Evolutionary conservation across 2,113 vertebrate genomes (phyloP), one percentile per base, ranked within the genome.

Genomic region (Manacus vitellinus): DNA sequence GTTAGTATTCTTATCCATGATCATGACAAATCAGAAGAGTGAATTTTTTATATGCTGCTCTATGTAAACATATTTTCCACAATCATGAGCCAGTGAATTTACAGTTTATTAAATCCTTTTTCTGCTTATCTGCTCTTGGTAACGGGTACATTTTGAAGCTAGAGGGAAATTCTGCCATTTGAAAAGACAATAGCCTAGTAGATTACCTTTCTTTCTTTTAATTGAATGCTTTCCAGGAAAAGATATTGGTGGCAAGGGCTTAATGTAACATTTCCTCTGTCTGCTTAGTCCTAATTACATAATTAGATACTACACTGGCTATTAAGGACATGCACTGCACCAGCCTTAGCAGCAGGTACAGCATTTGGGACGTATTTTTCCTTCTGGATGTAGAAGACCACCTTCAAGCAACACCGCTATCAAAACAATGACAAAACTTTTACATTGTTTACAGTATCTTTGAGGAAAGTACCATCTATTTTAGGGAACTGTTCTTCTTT

Each of bases 1-100:
- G 99, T 99, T 86, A 98, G 98, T 98, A 95, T 97, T 97, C 81
- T 37, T 92, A 87, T 47, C 88, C 81, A 44, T 74, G 30, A 33
- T 77, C 79, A 86, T 92, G 80, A 73, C 65, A 83, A 55, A 63
- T 82, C 52, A 92, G 67, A 91, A 95, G 79, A 95, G 80, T 33
- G 62, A 47, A 51, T 59, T 89, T 92, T 92, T 92, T 90, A 80
- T 78, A 39, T 56, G 52, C 66, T 94, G 73, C 94, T 96, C 80
- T 87, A 77, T 85, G 17, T 90, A 79, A 84, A 78, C 6, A 7
- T 66, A 63, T 91, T 97, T 95, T 95, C 85, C 82, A 95, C 73
- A 81, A 89, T 92, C 93, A 91, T 25, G 76, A 80, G 81, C 84
- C 62, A 44, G 43, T 92, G 91, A 88, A 89, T 92, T 94, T 87